Base-by-base conservation (phyloP, 2,113 vertebrate species). In the Bufo bufo region DNA sequence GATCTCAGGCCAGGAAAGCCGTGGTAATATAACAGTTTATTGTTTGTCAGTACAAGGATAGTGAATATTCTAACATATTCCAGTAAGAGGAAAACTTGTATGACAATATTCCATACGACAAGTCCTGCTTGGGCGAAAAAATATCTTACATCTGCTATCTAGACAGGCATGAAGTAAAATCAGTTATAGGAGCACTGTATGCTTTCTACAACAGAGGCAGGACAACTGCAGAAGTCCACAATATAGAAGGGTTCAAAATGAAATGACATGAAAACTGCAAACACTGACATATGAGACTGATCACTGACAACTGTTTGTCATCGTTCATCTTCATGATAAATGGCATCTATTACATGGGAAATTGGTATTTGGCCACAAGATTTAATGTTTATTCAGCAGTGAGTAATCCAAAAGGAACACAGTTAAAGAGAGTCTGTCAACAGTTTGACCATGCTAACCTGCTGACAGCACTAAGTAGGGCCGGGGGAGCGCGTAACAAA, bases 121-220 rank as follows among this genome's bases (percentile, higher is more conserved):
- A 96, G 96, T 95, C 95, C 95, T 95, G 95, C 95, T 96, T 96
- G 95, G 90, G 94, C 94, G 93, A 95, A 90, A 94, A 90, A 97
- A 96, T 97, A 96, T 96, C 93, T 97, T 97, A 97, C 93, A 91
- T 93, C 94, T 94, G 93, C 93, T 94, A 95, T 94, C 94, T 92
- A 94, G 49, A 56, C 19, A 45, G 47, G 16, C 91, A 92, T 94
- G 91, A 94, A 94, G 93, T 91, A 94, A 93, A 91, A 93, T 84
- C 92, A 92, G 92, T 92, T 91, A 91, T 92, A 92, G 91, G 92
- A 85, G 92, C 85, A 87, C 16, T 49, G n/a, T 94, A 89, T 90
- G 95, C 95, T 94, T 95, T 95, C 91, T 95, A 96, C 96, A 96
- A 94, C 94, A 90, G 80, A 80, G 92, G 3, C 4, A 72, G 56